phyloP scores from a whole-genome alignment of 2,113 vertebrate species.

The Corythoichthys intestinalis region DNA sequence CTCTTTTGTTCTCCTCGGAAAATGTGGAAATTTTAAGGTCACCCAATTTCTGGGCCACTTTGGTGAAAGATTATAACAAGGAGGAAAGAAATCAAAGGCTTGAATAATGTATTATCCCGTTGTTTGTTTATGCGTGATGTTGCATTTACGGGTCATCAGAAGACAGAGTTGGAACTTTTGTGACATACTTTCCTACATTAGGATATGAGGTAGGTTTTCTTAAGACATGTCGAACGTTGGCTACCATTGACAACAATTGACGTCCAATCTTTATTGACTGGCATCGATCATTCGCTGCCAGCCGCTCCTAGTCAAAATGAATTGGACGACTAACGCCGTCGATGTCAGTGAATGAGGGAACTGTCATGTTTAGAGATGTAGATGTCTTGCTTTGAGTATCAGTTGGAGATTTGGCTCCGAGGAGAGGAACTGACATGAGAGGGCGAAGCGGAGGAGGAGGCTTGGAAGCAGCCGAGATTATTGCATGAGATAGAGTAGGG shows the following conservation, averaged over 20 bases:
- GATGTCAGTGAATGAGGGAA: no score
- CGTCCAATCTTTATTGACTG: no score
- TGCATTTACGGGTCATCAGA: constrained; percentile 31
- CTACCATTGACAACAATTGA: no score
- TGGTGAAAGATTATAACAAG: constrained; percentile 34
- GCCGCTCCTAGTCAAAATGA: no score
- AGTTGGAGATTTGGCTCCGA: constrained; percentile 44
- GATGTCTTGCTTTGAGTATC: constrained; percentile 15
- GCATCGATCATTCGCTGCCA: no score
- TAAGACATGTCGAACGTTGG: no score
- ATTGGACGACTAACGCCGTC: no score
- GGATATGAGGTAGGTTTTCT: no score
- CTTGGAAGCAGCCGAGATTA: constrained; percentile 60
- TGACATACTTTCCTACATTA: constrained; percentile 39
- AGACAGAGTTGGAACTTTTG: constrained; percentile 24
- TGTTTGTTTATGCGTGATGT: constrained; percentile 20
- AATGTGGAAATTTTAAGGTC: constrained; percentile 29
- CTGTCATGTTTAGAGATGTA: neutral
- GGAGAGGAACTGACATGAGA: constrained; percentile 41
- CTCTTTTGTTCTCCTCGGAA: constrained; percentile 24
- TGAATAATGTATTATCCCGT: constrained; percentile 44
- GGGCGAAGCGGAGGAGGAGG: constrained; percentile 20
- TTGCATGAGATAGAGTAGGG: constrained; percentile 53
- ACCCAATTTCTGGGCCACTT: neutral
- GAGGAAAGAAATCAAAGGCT: constrained; percentile 17